A percentile compares a stretch with the other conserved stretches of the same genome.
These are phyloP conservation scores for Prionailurus viverrinus DNA, from an alignment of 2,113 vertebrate genomes.

Conservation along the genomic window DNA sequence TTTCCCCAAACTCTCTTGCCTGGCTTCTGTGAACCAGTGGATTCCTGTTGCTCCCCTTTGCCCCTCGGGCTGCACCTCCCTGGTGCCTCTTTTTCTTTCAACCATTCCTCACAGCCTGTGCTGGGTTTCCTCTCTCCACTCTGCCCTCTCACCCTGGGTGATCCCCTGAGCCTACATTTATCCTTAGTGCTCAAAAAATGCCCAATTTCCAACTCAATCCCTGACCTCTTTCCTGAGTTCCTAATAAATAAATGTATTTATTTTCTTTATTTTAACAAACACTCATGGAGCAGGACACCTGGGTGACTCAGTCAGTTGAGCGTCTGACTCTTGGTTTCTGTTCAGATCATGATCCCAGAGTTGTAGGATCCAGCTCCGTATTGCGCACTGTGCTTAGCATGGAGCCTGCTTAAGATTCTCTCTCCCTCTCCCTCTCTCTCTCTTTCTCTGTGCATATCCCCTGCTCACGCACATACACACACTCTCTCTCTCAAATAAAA, in stretches of 20 bases:
- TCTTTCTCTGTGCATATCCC: too few species aligned
- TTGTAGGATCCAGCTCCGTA: too few species aligned
- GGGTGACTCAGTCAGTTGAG: too few species aligned
- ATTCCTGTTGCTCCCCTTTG: neutral
- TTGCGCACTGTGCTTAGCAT: too few species aligned
- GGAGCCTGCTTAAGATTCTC: too few species aligned
- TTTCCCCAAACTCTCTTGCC: neutral
- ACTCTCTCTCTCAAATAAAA: too few species aligned
- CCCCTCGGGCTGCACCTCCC: neutral
- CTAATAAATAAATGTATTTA: conserved; percentile 30
- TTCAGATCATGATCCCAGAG: too few species aligned
- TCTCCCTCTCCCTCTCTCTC: too few species aligned
- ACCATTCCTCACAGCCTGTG: neutral
- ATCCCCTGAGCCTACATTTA: conserved; percentile 36
- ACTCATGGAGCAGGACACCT: too few species aligned
- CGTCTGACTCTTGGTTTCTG: too few species aligned
- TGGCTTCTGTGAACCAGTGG: neutral
- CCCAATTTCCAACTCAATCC: conserved; percentile 32
- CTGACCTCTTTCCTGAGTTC: neutral
- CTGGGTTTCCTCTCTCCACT: conserved; percentile 18
- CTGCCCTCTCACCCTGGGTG: neutral
- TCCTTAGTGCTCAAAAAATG: neutral
- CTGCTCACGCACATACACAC: too few species aligned
- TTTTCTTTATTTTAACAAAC: conserved; percentile 49
- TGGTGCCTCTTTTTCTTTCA: neutral